Conservation (phyloP, 2,888 invertebrate species). For the Euclidia mi region DNA sequence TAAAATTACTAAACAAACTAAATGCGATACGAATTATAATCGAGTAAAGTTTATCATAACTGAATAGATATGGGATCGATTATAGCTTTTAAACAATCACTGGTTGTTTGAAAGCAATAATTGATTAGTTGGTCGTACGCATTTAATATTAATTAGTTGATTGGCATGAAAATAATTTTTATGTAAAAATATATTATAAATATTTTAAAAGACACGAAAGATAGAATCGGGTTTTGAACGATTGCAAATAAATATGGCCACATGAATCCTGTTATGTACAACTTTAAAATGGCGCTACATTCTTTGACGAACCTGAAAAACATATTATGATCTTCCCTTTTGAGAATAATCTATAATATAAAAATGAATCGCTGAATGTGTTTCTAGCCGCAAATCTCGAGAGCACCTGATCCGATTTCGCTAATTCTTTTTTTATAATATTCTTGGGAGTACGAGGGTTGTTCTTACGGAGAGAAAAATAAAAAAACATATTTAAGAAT, state of each 20-base stretch:
- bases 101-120: slow-evolving; percentile 21
- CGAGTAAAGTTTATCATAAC: slow-evolving; percentile 24
- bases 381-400: no score
- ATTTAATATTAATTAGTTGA: slow-evolving; percentile 25
- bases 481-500: background rate
- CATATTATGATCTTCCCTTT: background rate
- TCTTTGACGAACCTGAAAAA: background rate
- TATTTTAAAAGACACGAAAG: slow-evolving; percentile 67
- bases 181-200: slow-evolving; percentile 52
- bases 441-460: no score
- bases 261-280: slow-evolving; percentile 56
- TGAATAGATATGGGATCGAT: slow-evolving; percentile 16
- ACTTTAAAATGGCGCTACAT: slow-evolving; percentile 29
- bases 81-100: slow-evolving; percentile 8
- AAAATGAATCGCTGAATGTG: no score
- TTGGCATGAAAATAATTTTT: slow-evolving; percentile 49
- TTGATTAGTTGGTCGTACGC: slow-evolving; percentile 23
- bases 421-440: no score
- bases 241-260: slow-evolving; percentile 45
- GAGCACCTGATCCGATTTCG: background rate
- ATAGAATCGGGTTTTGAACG: slow-evolving; percentile 60
- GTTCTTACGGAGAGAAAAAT: no score
- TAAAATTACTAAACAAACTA: slow-evolving; percentile 36
- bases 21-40: slow-evolving; percentile 30
- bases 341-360: no score